These are phyloP conservation scores for Aramus guarauna DNA, from an alignment of 2,113 vertebrate species.

Conservation along the genomic window DNA sequence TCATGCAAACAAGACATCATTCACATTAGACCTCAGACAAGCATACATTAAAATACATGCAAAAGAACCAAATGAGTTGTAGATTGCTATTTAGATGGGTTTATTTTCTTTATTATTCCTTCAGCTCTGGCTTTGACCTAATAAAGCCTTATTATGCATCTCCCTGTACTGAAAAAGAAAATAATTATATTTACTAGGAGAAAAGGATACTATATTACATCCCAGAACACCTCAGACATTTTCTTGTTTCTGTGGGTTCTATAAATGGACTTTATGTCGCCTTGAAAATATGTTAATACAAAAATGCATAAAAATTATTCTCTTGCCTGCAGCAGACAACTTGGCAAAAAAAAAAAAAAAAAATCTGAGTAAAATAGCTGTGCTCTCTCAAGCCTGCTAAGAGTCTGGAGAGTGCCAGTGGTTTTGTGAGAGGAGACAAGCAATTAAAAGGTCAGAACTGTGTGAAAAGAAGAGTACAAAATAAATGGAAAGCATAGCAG, in stretches of 20 bases:
- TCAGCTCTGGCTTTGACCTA: background rate
- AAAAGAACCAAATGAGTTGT: background rate
- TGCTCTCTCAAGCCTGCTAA: background rate
- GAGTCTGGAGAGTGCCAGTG: background rate
- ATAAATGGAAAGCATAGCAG: background rate
- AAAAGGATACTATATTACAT: background rate
- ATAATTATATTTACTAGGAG: background rate
- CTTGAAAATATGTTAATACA: background rate
- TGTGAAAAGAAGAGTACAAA: background rate
- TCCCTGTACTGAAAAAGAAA: background rate
- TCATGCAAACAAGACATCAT: background rate
- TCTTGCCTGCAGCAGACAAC: background rate
- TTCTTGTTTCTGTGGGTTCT: background rate
- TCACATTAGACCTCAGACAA: background rate
- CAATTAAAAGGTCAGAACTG: background rate
- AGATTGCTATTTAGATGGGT: background rate
- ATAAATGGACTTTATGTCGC: background rate
- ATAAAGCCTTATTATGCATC: background rate
- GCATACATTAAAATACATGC: background rate
- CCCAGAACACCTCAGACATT: background rate
- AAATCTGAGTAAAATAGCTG: background rate
- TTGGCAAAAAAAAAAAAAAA: background rate
- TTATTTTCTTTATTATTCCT: conserved; percentile 11
- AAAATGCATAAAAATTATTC: background rate
- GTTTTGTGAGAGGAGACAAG: background rate